Conservation (phyloP, 2,888 invertebrate species). For the Sepiola atlantica region DNA sequence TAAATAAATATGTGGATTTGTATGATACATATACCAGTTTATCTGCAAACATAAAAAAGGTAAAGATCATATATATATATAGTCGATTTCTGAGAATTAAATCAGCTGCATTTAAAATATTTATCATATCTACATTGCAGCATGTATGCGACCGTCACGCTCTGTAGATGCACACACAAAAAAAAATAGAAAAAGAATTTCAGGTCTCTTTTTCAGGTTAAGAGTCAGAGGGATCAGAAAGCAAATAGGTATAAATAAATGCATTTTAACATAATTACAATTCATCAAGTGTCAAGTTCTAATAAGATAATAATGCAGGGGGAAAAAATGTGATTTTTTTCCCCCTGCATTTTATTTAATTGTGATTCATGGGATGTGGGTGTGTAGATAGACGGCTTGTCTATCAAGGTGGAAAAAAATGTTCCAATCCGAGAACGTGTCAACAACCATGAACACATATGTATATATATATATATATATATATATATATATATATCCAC, state of each 20-base stretch:
- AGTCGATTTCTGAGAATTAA: background rate
- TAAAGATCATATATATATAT: background rate
- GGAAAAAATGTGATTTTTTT: background rate
- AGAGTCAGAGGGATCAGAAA: background rate
- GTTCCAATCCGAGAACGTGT: background rate
- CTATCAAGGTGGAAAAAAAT: background rate
- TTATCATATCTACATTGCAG: background rate
- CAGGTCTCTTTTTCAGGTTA: background rate
- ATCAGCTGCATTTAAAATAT: constrained; percentile 32
- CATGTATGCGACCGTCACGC: background rate
- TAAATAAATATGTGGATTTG: background rate
- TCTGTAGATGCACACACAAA: background rate
- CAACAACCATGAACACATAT: constrained; percentile 15
- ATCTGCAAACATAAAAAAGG: background rate
- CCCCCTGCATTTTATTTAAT: too few species aligned
- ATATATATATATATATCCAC: too few species aligned
- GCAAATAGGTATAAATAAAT: background rate
- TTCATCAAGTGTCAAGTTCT: background rate
- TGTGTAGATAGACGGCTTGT: constrained; percentile 21
- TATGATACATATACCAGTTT: background rate
- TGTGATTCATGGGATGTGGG: background rate
- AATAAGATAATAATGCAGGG: background rate
- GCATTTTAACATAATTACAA: background rate
- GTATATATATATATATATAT: background rate
- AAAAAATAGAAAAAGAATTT: too few species aligned